A percentile compares a stretch with the other conserved stretches of the same genome.
These are phyloP conservation scores for Etheostoma spectabile DNA, from an alignment of 2,113 vertebrate genomes.

Conservation along the genomic window DNA sequence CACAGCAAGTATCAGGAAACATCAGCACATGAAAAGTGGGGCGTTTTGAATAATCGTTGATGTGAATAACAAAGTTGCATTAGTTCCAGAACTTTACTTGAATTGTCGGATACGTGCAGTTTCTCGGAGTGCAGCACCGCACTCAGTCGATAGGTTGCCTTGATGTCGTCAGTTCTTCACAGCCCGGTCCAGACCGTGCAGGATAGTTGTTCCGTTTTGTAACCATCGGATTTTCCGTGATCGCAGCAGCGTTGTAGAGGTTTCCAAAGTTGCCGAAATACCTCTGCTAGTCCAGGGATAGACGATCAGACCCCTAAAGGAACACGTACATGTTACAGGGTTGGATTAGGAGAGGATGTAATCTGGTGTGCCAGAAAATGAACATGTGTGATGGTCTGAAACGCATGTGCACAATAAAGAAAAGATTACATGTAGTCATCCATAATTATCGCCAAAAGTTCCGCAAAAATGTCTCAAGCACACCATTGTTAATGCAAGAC, in stretches of 20 bases:
- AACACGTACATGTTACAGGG: background rate
- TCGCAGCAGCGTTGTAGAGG: conserved; percentile 82
- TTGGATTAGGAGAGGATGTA: no score
- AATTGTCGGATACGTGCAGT: conserved; percentile 43
- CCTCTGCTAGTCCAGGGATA: conserved; percentile 89
- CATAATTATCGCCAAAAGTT: no score
- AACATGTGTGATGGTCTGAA: no score
- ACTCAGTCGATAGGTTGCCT: conserved; percentile 1
- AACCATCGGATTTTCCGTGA: conserved; percentile 81
- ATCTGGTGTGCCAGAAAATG: no score
- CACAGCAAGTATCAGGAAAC: conserved; percentile 3
- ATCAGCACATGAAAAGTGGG: background rate
- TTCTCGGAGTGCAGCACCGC: conserved; percentile 43
- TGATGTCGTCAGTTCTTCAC: conserved; percentile 57
- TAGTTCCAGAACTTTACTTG: background rate
- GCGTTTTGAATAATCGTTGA: background rate
- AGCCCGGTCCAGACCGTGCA: conserved; percentile 83
- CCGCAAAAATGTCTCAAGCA: no score
- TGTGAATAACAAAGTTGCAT: background rate
- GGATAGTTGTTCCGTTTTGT: conserved; percentile 70
- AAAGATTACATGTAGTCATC: no score
- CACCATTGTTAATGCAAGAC: no score
- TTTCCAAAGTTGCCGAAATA: conserved; percentile 85
- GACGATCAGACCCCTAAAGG: conserved; percentile 77
- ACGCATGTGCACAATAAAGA: no score